Evolutionary conservation across 2,888 invertebrate species (phyloP).

Genomic region (Ctenicera cuprea): DNA sequence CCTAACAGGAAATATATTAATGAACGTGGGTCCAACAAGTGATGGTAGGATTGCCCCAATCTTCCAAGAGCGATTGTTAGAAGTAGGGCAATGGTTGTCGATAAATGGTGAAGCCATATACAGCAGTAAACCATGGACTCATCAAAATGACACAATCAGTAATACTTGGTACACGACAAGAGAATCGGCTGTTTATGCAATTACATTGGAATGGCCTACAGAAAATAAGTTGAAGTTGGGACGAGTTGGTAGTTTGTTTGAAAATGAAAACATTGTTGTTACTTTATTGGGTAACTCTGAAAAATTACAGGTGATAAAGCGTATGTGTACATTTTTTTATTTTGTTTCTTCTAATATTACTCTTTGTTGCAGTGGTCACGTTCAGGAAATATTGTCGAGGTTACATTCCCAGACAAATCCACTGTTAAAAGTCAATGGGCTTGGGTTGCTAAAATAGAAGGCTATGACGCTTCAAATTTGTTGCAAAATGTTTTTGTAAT

Average conservation of each 20-base stretch:
- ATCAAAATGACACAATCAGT: constrained; percentile 88
- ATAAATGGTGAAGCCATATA: constrained; percentile 91
- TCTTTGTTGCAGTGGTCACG: constrained; percentile 63
- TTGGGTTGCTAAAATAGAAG: constrained; percentile 71
- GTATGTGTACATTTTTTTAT: neutral
- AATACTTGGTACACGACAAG: constrained; percentile 68
- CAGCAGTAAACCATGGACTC: constrained; percentile 81
- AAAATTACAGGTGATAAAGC: constrained; percentile 58
- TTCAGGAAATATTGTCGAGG: constrained; percentile 57
- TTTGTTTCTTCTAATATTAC: neutral
- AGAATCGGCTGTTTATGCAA: constrained; percentile 77
- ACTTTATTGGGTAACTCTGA: constrained; percentile 74
- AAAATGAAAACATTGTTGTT: constrained; percentile 66
- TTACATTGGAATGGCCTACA: constrained; percentile 82
- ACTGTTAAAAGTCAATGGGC: constrained; percentile 71
- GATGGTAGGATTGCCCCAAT: constrained; percentile 88
- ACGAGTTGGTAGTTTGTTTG: constrained; percentile 66
- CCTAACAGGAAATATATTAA: constrained; percentile 76
- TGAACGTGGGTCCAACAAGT: constrained; percentile 89
- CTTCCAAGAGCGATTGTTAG: constrained; percentile 85
- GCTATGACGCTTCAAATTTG: too few relatives aligned
- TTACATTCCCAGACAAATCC: constrained; percentile 71
- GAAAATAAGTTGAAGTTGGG: constrained; percentile 73
- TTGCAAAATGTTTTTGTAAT: too few relatives aligned
- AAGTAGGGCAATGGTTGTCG: constrained; percentile 84